Percentiles rank a stretch among this genome's conserved stretches.
These are phyloP conservation scores for Choristoneura rosaceana DNA, from an alignment of 2,888 invertebrate species.

Conservation along the genomic window DNA sequence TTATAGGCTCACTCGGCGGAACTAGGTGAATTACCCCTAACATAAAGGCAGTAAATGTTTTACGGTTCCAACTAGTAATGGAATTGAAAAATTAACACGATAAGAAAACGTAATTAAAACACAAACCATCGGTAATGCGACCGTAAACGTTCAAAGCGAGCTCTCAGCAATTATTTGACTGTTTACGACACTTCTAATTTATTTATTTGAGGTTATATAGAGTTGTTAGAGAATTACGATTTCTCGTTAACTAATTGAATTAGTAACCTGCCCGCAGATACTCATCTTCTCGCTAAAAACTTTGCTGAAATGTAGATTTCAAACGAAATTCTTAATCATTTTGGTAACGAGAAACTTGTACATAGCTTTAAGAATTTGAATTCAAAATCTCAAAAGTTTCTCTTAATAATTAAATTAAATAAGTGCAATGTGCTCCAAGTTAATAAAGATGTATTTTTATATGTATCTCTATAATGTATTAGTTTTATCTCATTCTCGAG, in stretches of 20 bases:
- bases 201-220: constrained; percentile 13
- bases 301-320: not conserved
- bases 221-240: constrained; percentile 6
- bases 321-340: not conserved
- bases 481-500: not conserved
- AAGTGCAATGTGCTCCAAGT: not conserved
- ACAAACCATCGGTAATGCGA: constrained; percentile 16
- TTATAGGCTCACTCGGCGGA: constrained; percentile 52
- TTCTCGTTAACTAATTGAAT: constrained; percentile 14
- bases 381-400: not conserved
- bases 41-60: constrained; percentile 52
- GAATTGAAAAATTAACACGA: constrained; percentile 48
- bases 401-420: not conserved
- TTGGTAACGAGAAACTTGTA: not conserved
- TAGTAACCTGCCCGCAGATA: not conserved
- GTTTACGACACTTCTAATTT: constrained; percentile 25
- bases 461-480: not conserved
- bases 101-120: constrained; percentile 40
- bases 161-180: not conserved
- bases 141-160: constrained; percentile 10
- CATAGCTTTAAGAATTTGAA: not conserved
- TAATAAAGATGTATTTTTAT: not conserved
- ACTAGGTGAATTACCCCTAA: constrained; percentile 60
- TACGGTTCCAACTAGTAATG: constrained; percentile 48
- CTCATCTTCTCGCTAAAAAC: not conserved